Percentiles rank a stretch among this genome's conserved stretches.
Evolutionary conservation across 2,888 invertebrate genomes (phyloP).

Genomic region (Nemotelus pantherinus): DNA sequence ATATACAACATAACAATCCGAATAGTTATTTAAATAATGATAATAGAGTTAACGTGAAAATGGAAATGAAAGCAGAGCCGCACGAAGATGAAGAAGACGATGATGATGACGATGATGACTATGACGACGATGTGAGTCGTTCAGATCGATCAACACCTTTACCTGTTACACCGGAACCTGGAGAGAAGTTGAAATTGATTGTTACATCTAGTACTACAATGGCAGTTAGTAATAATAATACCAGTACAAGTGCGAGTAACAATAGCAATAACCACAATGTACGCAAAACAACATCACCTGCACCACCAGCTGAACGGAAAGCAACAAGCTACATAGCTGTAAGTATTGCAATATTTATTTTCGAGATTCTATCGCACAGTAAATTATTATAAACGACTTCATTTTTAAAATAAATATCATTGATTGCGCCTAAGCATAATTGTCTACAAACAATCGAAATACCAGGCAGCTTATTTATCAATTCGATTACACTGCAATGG

Average conservation of each 20-base stretch:
- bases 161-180: slow-evolving; percentile 50
- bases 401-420: too few species aligned
- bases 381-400: too few species aligned
- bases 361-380: slow-evolving; percentile 12
- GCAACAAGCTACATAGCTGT: slow-evolving; percentile 73
- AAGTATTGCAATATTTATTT: slow-evolving; percentile 53
- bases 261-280: slow-evolving; percentile 52
- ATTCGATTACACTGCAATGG: too few species aligned
- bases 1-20: slow-evolving; percentile 44
- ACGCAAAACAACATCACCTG: slow-evolving; percentile 64
- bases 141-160: slow-evolving; percentile 57
- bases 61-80: slow-evolving; percentile 56
- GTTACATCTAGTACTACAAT: not conserved
- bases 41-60: slow-evolving; percentile 59
- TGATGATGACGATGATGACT: slow-evolving; percentile 55
- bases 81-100: slow-evolving; percentile 55
- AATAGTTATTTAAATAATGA: slow-evolving; percentile 47
- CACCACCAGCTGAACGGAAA: slow-evolving; percentile 70
- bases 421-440: too few species aligned
- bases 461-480: too few species aligned
- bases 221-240: slow-evolving; percentile 32
- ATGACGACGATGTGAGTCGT: slow-evolving; percentile 55
- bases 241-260: slow-evolving; percentile 62
- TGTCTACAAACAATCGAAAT: too few species aligned
- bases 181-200: slow-evolving; percentile 33